Conservation (phyloP, 2,113 vertebrate genomes). For the Struthio camelus region DNA sequence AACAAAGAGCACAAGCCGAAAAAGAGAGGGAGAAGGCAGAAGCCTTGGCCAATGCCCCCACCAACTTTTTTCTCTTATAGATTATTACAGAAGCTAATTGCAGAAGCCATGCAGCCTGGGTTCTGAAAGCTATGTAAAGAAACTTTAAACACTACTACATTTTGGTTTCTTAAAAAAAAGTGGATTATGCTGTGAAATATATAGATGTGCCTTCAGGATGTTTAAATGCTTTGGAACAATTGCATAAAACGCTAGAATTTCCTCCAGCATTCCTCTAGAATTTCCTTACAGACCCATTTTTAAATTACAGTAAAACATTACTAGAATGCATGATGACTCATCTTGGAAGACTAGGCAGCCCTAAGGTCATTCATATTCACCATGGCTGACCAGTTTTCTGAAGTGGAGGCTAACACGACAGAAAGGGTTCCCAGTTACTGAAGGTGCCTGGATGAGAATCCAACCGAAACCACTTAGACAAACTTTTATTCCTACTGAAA, state of each 20-base stretch:
- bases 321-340: neutral
- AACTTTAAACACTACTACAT: neutral
- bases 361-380: neutral
- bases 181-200: neutral
- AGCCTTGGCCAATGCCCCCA: neutral
- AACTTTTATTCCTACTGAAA: neutral
- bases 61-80: neutral
- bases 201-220: neutral
- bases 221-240: neutral
- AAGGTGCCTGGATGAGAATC: neutral
- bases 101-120: neutral
- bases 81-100: neutral
- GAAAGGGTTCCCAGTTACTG: neutral
- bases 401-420: neutral
- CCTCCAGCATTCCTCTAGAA: too few species aligned
- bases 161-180: neutral
- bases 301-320: neutral
- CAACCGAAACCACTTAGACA: neutral
- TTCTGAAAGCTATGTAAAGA: neutral
- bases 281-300: neutral
- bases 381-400: neutral
- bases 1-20: neutral
- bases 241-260: neutral
- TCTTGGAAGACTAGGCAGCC: neutral
- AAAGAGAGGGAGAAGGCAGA: rapidly evolving